Conservation (phyloP, 2,888 invertebrate genomes). For the Ennomos erosarius region DNA sequence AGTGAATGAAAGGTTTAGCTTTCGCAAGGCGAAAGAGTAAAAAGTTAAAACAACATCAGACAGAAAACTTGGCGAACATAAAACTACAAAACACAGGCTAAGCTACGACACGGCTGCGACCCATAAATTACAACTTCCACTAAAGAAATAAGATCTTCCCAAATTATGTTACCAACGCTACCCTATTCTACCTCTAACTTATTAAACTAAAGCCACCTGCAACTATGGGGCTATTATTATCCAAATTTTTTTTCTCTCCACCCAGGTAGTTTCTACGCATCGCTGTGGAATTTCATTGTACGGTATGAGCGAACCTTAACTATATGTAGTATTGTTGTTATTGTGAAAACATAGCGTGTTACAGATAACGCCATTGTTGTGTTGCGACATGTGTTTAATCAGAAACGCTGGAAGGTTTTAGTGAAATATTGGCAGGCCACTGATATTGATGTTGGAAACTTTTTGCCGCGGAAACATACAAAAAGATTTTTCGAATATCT, state of each 20-base stretch:
- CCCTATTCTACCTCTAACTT: constrained; percentile 18
- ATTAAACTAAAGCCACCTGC: constrained; percentile 34
- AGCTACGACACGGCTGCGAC: background rate
- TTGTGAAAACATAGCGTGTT: constrained; percentile 1
- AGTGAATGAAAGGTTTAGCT: no score
- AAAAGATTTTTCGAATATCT: no score
- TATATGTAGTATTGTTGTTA: constrained; percentile 8
- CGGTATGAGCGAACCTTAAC: constrained; percentile 1
- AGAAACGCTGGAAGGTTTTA: constrained; percentile 2
- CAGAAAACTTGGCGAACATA: background rate
- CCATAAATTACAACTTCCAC: constrained; percentile 22
- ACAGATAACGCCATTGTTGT: constrained; percentile 9
- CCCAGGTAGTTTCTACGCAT: constrained; percentile 40
- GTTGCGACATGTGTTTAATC: constrained; percentile 10
- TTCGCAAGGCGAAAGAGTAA: no score
- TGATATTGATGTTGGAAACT: background rate
- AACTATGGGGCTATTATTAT: constrained; percentile 26
- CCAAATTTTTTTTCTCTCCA: constrained; percentile 24
- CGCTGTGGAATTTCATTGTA: constrained; percentile 23
- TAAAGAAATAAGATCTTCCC: constrained; percentile 24
- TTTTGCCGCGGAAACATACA: no score
- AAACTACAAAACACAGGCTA: background rate
- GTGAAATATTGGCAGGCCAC: constrained; percentile 8
- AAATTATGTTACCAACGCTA: constrained; percentile 19
- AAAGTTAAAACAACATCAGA: no score